Evolutionary conservation across 1,140 invertebrate species (phyloP).

Genomic region (Scaptomyza montana): DNA sequence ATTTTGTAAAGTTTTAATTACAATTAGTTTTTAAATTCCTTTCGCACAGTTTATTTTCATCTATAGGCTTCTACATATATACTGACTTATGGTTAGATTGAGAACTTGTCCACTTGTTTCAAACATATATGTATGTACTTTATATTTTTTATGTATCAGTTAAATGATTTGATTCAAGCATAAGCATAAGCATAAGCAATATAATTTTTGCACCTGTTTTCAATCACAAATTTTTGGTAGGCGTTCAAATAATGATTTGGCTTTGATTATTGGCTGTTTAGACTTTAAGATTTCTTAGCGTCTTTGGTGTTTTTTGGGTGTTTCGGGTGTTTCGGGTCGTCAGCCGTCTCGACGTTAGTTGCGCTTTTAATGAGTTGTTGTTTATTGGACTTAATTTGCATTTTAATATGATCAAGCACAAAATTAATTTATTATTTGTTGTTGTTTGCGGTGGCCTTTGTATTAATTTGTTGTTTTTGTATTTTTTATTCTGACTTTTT

Average conservation of each 20-base stretch:
- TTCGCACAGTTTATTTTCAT: no score
- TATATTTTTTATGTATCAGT: neutral
- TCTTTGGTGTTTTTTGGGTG: neutral
- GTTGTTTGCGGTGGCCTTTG: slow-evolving; percentile 32
- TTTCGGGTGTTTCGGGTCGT: slow-evolving; percentile 21
- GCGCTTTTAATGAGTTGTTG: slow-evolving; percentile 77
- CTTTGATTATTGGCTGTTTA: neutral
- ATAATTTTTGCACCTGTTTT: neutral
- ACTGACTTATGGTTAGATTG: no score
- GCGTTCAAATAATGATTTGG: slow-evolving; percentile 1
- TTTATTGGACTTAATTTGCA: slow-evolving; percentile 76
- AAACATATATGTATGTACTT: no score
- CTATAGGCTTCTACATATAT: no score
- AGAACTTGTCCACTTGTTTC: no score
- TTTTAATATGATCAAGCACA: slow-evolving; percentile 52
- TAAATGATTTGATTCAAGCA: neutral
- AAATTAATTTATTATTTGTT: slow-evolving; percentile 69
- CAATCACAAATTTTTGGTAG: neutral
- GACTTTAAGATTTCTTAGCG: slow-evolving; percentile 1
- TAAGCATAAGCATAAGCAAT: no score
- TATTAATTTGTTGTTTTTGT: neutral
- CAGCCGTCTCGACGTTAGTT: slow-evolving; percentile 63
- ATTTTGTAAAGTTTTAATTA: no score
- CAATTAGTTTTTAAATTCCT: neutral
- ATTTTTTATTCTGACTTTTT: neutral